phyloP scores from a whole-genome alignment of 1,140 invertebrate species.

The Brachystomella parvula region DNA sequence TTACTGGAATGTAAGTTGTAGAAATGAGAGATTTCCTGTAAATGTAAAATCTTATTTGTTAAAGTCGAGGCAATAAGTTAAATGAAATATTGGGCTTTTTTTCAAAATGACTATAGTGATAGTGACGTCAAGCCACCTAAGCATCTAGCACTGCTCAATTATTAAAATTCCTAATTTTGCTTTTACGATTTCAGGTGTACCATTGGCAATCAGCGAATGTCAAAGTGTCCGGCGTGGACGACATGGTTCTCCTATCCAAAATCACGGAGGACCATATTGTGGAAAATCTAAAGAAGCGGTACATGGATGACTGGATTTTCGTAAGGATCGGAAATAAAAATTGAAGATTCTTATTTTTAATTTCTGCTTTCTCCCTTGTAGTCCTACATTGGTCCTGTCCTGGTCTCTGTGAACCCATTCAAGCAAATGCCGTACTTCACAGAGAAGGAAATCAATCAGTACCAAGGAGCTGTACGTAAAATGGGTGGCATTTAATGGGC shows the following conservation, averaged over 20 bases:
- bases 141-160: too few species aligned
- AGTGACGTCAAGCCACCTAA: too few species aligned
- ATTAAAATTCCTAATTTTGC: too few species aligned
- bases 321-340: constrained; percentile 44
- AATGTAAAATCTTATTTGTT: too few species aligned
- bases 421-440: constrained; percentile 65
- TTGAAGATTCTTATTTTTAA: constrained; percentile 15
- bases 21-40: too few species aligned
- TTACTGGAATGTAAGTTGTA: too few species aligned
- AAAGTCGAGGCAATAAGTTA: too few species aligned
- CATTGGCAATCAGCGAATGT: constrained; percentile 72
- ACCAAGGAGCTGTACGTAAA: constrained; percentile 61
- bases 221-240: constrained; percentile 65
- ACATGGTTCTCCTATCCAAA: constrained; percentile 70
- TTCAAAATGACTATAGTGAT: too few species aligned
- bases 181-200: constrained; percentile 63
- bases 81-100: too few species aligned
- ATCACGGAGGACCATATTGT: constrained; percentile 62
- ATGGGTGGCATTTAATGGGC: too few species aligned
- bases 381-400: constrained; percentile 73
- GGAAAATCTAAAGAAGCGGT: constrained; percentile 65
- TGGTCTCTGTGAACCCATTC: constrained; percentile 73
- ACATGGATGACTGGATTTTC: constrained; percentile 66
- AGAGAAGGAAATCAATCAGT: constrained; percentile 62
- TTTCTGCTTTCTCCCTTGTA: constrained; percentile 42